Percentiles rank a stretch among this genome's conserved stretches.
phyloP scores from a whole-genome alignment of 2,113 vertebrate species.

The Hyperoodon ampullatus region DNA sequence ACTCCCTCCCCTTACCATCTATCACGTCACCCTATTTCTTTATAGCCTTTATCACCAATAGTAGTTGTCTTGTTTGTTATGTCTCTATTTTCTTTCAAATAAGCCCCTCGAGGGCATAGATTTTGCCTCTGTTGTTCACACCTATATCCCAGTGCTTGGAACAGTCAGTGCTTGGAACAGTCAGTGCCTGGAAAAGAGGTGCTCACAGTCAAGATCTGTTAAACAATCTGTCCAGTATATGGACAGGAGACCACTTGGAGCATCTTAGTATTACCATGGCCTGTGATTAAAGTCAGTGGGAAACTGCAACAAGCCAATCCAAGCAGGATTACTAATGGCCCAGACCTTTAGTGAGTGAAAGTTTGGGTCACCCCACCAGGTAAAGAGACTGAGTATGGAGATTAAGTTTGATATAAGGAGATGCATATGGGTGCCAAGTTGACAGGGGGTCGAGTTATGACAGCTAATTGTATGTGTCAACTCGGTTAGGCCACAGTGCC shows the following conservation, averaged over 20 bases:
- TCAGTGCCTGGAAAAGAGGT: background rate
- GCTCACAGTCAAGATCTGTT: background rate
- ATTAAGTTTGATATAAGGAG: background rate
- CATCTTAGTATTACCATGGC: background rate
- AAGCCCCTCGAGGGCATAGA: background rate
- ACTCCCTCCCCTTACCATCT: background rate
- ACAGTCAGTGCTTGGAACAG: background rate
- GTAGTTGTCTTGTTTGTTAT: slow-evolving; percentile 1
- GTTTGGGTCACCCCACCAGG: background rate
- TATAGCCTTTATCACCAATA: background rate
- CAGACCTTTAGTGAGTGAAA: background rate
- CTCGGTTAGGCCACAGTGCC: too few species aligned
- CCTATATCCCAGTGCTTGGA: background rate
- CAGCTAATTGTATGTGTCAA: too few species aligned
- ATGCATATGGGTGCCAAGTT: background rate
- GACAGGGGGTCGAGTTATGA: background rate
- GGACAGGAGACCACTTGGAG: background rate
- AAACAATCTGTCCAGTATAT: background rate
- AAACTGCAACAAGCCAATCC: too few species aligned
- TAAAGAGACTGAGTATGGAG: background rate
- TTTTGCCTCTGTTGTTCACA: background rate
- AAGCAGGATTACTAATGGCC: too few species aligned
- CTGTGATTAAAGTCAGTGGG: too few species aligned
- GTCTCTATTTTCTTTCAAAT: background rate
- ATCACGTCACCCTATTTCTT: background rate